Conservation (phyloP, 2,888 invertebrate genomes). For the Sturmia bella region DNA sequence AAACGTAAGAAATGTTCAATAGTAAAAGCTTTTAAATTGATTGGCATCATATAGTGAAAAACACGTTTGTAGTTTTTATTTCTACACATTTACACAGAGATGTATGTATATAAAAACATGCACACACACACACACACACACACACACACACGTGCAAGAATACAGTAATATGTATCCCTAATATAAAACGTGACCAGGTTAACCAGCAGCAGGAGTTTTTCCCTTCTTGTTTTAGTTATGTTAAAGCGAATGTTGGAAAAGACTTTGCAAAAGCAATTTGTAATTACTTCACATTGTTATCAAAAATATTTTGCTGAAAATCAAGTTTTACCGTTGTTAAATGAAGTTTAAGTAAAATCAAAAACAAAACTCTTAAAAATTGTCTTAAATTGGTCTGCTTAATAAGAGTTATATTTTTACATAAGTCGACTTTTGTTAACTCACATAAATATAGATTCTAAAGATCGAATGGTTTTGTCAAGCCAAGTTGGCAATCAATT, state of each 20-base stretch:
- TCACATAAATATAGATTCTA: too few relatives aligned
- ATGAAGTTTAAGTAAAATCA: too few relatives aligned
- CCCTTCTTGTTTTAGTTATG: conserved; percentile 11
- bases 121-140: background rate
- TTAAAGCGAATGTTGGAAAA: conserved; percentile 11
- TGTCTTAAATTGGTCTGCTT: too few relatives aligned
- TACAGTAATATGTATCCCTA: conserved; percentile 35
- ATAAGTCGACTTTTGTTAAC: too few relatives aligned
- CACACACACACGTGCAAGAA: conserved; percentile 4
- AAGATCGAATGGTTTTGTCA: too few relatives aligned
- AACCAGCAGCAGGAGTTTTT: conserved; percentile 34
- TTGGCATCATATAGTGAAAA: conserved; percentile 67
- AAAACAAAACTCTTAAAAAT: too few relatives aligned
- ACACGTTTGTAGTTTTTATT: conserved; percentile 65
- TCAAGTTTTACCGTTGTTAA: background rate
- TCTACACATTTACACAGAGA: background rate
- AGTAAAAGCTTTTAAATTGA: conserved; percentile 67
- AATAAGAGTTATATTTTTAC: too few relatives aligned
- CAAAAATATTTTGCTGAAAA: background rate
- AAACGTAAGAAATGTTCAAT: conserved; percentile 51
- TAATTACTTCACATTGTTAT: conserved; percentile 3
- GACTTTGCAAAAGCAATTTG: conserved; percentile 17
- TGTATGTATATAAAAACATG: background rate
- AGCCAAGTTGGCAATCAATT: too few relatives aligned
- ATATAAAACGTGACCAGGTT: conserved; percentile 61